Conservation (phyloP, 1,140 invertebrate genomes). For the Stratiolaelaps scimitus region DNA sequence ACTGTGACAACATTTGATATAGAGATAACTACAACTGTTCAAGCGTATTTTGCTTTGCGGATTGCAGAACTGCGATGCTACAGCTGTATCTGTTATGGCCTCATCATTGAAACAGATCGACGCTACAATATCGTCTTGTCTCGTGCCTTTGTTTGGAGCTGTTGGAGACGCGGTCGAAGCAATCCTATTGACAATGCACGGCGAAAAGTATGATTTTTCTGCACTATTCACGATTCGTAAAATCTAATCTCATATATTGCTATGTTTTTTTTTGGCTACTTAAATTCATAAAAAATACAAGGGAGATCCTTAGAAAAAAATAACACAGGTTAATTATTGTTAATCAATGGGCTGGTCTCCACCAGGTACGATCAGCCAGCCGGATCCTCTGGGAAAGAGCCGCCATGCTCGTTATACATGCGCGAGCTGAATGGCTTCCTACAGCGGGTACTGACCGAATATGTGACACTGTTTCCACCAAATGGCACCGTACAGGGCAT, state of each 20-base stretch:
- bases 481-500: conserved; percentile 20
- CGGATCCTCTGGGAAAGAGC: conserved; percentile 35
- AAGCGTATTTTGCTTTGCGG: conserved; percentile 16
- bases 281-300: conserved; percentile 13
- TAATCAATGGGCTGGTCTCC: no score
- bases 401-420: conserved; percentile 69
- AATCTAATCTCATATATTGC: conserved; percentile 28
- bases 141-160: conserved; percentile 59
- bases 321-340: no score
- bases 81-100: not conserved
- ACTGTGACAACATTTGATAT: conserved; percentile 27
- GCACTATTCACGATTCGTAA: conserved; percentile 42
- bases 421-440: conserved; percentile 80
- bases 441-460: conserved; percentile 56
- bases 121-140: conserved; percentile 47
- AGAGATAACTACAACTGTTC: conserved; percentile 31
- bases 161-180: conserved; percentile 73
- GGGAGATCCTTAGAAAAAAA: not conserved
- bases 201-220: conserved; percentile 55
- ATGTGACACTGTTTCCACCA: conserved; percentile 59
- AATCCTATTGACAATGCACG: conserved; percentile 78
- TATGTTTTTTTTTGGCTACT: conserved; percentile 19
- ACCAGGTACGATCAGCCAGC: no score
- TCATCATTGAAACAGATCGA: conserved; percentile 37
- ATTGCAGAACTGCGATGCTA: conserved; percentile 21